These are phyloP conservation scores for Pachypanchax playfairii DNA, from an alignment of 2,113 vertebrate genomes.

Conservation along the genomic window DNA sequence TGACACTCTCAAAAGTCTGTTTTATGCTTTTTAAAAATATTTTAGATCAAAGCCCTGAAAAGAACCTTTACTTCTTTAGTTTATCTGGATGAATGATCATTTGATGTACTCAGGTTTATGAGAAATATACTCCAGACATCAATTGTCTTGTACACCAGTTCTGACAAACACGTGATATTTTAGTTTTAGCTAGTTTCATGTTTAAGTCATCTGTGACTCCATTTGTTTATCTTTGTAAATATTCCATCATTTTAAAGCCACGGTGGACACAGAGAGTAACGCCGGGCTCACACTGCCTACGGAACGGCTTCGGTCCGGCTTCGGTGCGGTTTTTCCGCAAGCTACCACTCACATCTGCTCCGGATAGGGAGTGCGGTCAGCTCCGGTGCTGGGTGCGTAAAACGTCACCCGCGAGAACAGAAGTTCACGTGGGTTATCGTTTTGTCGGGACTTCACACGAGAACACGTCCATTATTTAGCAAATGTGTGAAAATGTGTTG, in stretches of 20 bases:
- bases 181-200: conserved; percentile 16
- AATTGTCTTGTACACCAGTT: not conserved
- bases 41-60: not conserved
- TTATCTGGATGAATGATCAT: not conserved
- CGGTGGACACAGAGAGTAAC: no score
- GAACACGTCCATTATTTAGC: no score
- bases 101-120: not conserved
- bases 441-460: no score
- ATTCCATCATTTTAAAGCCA: conserved; percentile 54
- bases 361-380: no score
- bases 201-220: conserved; percentile 37
- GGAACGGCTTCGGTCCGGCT: no score
- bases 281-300: no score
- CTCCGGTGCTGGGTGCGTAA: no score
- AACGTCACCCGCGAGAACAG: no score
- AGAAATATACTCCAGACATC: not conserved
- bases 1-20: not conserved
- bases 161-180: not conserved
- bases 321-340: no score
- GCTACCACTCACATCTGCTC: no score
- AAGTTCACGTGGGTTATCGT: no score
- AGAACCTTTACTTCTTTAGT: not conserved
- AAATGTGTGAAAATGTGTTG: no score
- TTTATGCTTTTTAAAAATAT: not conserved
- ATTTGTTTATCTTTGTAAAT: conserved; percentile 38